These are phyloP conservation scores for Nothocercus nigrocapillus DNA, from an alignment of 2,113 vertebrate genomes.

Conservation along the genomic window DNA sequence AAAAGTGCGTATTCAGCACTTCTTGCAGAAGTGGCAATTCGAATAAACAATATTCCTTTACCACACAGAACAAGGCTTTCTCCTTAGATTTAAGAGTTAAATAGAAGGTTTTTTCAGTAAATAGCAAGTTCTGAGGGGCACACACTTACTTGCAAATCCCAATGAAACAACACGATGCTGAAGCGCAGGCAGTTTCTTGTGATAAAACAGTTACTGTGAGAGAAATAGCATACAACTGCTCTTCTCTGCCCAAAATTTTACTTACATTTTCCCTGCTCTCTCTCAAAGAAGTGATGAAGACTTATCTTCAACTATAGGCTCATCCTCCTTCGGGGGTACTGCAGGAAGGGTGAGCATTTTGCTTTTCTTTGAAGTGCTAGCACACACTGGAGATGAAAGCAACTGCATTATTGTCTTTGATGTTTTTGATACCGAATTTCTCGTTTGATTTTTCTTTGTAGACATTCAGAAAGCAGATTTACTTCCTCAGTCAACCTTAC, in stretches of 20 bases:
- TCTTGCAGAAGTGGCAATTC: not conserved
- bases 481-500: slow-evolving; percentile 68
- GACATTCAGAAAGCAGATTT: slow-evolving; percentile 70
- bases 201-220: not conserved
- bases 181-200: not conserved
- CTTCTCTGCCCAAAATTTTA: slow-evolving; percentile 6
- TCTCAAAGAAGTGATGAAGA: slow-evolving; percentile 53
- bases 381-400: slow-evolving; percentile 79
- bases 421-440: slow-evolving; percentile 82
- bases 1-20: not conserved
- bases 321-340: slow-evolving; percentile 63
- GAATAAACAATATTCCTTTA: not conserved
- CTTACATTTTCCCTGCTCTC: slow-evolving; percentile 19
- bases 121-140: not conserved
- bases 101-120: not conserved
- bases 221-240: not conserved
- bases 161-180: not conserved
- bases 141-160: not conserved
- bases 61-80: not conserved
- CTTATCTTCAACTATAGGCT: slow-evolving; percentile 61
- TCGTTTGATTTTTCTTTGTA: slow-evolving; percentile 79
- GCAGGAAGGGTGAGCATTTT: slow-evolving; percentile 72
- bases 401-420: slow-evolving; percentile 81
- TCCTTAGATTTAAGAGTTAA: not conserved
- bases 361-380: slow-evolving; percentile 81